Percentiles rank a stretch among this genome's conserved stretches.
Conservation (phyloP, 2,797 vertebrate species). For the Cirrhinus mrigala region DNA sequence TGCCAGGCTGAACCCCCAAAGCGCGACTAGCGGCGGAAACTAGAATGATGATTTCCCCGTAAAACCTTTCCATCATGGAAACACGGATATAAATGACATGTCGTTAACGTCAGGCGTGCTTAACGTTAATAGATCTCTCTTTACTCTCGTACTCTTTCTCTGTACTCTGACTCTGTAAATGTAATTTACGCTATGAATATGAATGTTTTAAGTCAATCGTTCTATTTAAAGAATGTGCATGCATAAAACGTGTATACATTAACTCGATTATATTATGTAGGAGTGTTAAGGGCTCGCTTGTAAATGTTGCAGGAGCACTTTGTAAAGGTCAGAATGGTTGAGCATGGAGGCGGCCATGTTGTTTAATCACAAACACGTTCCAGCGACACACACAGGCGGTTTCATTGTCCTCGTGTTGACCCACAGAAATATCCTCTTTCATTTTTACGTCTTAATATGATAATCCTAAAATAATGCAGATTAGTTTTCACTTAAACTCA, state of each 20-base stretch:
- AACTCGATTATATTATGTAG: background rate
- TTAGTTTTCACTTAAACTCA: background rate
- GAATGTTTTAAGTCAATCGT: background rate
- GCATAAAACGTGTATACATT: background rate
- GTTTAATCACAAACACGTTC: conserved; percentile 59
- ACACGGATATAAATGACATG: background rate
- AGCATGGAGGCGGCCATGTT: conserved; percentile 84
- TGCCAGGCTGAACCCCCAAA: background rate
- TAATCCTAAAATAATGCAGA: too few relatives aligned
- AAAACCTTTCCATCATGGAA: conserved; percentile 6
- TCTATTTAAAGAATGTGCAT: background rate
- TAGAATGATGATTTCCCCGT: background rate
- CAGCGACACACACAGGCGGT: conserved; percentile 37
- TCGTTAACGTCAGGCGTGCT: background rate
- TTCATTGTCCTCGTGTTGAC: conserved; percentile 43
- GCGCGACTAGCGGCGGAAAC: conserved; percentile 24
- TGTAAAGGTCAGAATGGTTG: conserved; percentile 86
- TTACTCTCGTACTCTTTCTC: too few relatives aligned
- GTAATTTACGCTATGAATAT: too few relatives aligned
- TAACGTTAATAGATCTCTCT: background rate
- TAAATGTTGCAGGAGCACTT: conserved; percentile 64
- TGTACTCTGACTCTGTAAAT: background rate
- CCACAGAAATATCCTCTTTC: background rate
- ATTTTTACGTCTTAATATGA: background rate
- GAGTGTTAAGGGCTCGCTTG: too few relatives aligned